Evolutionary conservation across 2,797 vertebrate genomes (phyloP), one percentile per base, ranked within the genome.

Genomic region (Sebastes diaconus): DNA sequence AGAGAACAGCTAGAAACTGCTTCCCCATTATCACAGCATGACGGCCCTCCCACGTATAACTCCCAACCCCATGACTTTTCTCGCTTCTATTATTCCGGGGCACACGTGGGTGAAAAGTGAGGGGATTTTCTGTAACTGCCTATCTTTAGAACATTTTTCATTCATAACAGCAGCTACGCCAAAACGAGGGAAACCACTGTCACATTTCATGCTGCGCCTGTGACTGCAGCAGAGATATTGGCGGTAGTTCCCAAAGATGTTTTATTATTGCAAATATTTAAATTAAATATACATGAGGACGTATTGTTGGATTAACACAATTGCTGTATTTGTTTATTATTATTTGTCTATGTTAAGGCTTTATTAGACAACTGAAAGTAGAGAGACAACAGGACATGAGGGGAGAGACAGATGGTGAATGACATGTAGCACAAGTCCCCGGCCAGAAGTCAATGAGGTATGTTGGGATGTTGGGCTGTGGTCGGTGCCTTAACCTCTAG

Each of bases 1-100:
- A 46, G 55, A 72, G 72, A 87, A 74, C 68, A 83, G 73, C 85
- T 11, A 75, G 57, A 85, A 67, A 81, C 73, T 50, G 65, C 50
- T 58, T 85, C 63, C 68, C 75, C 42, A 83, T 93, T 88, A 84
- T 89, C 81, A 64, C 88, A 88, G 89, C 81, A 24, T 63, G 88
- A 85, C 52, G 72, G 61, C 88, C 89, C 85, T 90, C 88, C 88
- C 73, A 90, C 76, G 46, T 50, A 2, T 86, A 66, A 34, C 74
- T 74, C 68, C 72, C 65, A 55, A 13, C 72, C 34, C 32, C 36
- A 9, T 34, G 68, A 30, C 42, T 86, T 85, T 83, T 79, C 30
- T 80, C 78, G 91, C 68, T 58, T 87, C 68, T 81, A 85, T 92
- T 90, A 85, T 90, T 85, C 12, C 46, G 39, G 55, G 39, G 52